Conservation (phyloP, 2,113 vertebrate genomes). For the Bagarius yarrelli region DNA sequence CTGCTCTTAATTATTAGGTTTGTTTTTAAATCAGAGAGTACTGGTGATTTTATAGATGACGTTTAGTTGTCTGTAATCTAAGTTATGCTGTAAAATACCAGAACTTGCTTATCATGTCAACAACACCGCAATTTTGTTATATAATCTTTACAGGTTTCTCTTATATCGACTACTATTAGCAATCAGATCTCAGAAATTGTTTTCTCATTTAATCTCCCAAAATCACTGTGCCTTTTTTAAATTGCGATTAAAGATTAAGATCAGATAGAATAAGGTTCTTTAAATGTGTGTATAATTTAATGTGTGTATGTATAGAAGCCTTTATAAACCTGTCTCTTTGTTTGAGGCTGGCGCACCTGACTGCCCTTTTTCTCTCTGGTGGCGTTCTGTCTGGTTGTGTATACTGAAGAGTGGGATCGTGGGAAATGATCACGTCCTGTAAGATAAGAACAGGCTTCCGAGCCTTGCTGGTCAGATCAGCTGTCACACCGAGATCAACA, state of each 20-base stretch:
- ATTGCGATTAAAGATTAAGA: too few relatives aligned
- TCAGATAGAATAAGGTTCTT: background rate
- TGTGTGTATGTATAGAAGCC: background rate
- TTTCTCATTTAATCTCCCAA: background rate
- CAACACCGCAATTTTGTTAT: background rate
- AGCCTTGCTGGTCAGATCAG: slow-evolving; percentile 52
- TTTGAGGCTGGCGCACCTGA: slow-evolving; percentile 39
- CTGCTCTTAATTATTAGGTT: background rate
- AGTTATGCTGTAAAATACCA: background rate
- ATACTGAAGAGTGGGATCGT: slow-evolving; percentile 44
- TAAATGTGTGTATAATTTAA: background rate
- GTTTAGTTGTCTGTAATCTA: too few relatives aligned
- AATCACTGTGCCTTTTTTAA: background rate
- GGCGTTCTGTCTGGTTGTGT: slow-evolving; percentile 24
- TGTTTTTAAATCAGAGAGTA: background rate
- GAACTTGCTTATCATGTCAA: background rate
- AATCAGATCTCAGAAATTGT: background rate
- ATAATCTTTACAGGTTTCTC: background rate
- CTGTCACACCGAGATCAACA: slow-evolving; percentile 63
- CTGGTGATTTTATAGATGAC: background rate
- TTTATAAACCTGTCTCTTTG: slow-evolving; percentile 32
- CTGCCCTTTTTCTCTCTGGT: slow-evolving; percentile 30
- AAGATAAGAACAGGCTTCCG: slow-evolving; percentile 73
- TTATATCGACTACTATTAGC: background rate
- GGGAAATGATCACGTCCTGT: slow-evolving; percentile 70